phyloP scores from a whole-genome alignment of 2,113 vertebrate species.

The Lucifuga dentata region DNA sequence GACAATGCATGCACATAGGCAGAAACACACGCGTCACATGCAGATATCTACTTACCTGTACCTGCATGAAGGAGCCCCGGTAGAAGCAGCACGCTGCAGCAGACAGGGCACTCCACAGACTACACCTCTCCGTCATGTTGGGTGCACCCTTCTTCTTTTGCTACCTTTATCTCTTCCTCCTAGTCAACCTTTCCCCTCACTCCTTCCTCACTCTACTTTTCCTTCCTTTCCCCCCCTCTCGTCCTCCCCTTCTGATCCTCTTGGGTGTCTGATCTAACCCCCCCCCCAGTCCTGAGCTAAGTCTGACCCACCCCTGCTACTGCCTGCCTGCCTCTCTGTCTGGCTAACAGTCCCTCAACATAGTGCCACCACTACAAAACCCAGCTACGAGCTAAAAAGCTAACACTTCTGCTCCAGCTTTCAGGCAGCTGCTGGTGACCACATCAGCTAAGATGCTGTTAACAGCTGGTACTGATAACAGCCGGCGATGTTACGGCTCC shows the following conservation, averaged over 20 bases:
- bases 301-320: constrained; percentile 68
- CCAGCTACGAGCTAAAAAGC: constrained; percentile 49
- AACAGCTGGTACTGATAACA: constrained; percentile 66
- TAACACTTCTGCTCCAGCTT: constrained; percentile 37
- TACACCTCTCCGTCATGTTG: constrained; percentile 96
- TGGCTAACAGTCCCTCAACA: constrained; percentile 74
- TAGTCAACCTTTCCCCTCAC: constrained; percentile 16
- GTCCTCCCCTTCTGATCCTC: neutral
- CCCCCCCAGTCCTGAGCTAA: constrained; percentile 51
- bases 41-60: constrained; percentile 89
- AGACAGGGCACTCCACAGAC: constrained; percentile 97
- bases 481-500: constrained; percentile 56
- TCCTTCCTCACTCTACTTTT: constrained; percentile 5
- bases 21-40: constrained; percentile 4
- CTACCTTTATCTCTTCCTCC: constrained; percentile 14
- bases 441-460: constrained; percentile 48
- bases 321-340: constrained; percentile 19
- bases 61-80: constrained; percentile 98
- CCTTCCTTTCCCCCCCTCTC: constrained; percentile 12
- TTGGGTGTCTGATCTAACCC: constrained; percentile 27
- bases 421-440: constrained; percentile 38
- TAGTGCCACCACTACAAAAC: constrained; percentile 61
- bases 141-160: constrained; percentile 64
- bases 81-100: constrained; percentile 99
- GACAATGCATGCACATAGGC: neutral